phyloP scores from a whole-genome alignment of 2,797 vertebrate species.

The Gymnoscopelus microlampas region DNA sequence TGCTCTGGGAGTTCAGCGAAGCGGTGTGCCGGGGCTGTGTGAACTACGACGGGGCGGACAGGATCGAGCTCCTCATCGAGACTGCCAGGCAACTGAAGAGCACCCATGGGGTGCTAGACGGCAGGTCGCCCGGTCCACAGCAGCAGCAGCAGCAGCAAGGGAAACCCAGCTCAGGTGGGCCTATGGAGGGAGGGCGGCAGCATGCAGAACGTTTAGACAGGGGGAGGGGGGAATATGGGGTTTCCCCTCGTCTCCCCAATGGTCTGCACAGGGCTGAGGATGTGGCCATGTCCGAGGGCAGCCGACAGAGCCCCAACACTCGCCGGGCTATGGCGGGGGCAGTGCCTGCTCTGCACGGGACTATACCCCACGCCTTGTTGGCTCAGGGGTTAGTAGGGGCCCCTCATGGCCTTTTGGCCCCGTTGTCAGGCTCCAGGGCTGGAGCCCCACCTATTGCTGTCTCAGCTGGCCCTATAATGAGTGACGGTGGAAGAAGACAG shows the following conservation, averaged over 20 bases:
- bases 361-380: constrained; percentile 79
- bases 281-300: constrained; percentile 79
- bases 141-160: constrained; percentile 40
- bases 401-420: constrained; percentile 82
- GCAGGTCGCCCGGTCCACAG: constrained; percentile 87
- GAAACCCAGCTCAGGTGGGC: constrained; percentile 80
- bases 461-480: constrained; percentile 81
- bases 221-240: constrained; percentile 82
- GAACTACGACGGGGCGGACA: constrained; percentile 91
- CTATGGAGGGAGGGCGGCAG: constrained; percentile 75
- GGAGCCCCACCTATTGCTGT: constrained; percentile 75
- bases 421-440: constrained; percentile 77
- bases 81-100: constrained; percentile 89
- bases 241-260: constrained; percentile 85
- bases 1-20: constrained; percentile 95
- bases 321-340: constrained; percentile 81
- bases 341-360: constrained; percentile 74
- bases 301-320: constrained; percentile 84
- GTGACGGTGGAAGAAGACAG: constrained; percentile 81
- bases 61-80: constrained; percentile 90
- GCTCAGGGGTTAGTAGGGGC: constrained; percentile 82
- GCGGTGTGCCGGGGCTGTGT: constrained; percentile 92
- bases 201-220: constrained; percentile 78
- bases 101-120: constrained; percentile 88
- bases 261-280: constrained; percentile 85